Evolutionary conservation across 2,888 invertebrate species (phyloP).

Genomic region (Disparrhopalites patrizii): DNA sequence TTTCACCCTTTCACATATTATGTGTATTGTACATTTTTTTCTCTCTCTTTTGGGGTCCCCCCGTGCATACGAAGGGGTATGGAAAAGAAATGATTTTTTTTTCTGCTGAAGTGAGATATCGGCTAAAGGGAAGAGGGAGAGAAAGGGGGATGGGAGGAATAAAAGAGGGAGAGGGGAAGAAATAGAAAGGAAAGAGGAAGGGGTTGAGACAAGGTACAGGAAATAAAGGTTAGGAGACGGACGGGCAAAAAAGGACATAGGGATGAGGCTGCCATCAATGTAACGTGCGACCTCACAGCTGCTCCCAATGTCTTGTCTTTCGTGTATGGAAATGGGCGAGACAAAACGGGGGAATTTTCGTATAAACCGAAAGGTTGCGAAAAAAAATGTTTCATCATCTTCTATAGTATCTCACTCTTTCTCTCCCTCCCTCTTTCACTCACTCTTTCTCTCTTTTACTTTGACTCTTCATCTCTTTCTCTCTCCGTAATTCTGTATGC

Average conservation of each 20-base stretch:
- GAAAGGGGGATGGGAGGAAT: background rate
- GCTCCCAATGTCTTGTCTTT: slow-evolving; percentile 25
- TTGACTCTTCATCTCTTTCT: background rate
- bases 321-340: background rate
- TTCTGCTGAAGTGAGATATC: too few species aligned
- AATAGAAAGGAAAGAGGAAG: slow-evolving; percentile 3
- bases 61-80: too few species aligned
- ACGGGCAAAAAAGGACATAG: background rate
- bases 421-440: background rate
- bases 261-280: background rate
- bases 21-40: too few species aligned
- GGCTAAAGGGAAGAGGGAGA: too few species aligned
- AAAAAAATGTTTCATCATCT: slow-evolving; percentile 5
- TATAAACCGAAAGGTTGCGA: slow-evolving; percentile 23
- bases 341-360: background rate
- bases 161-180: background rate
- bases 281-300: slow-evolving; percentile 18
- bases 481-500: background rate
- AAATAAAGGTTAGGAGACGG: background rate
- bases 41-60: too few species aligned
- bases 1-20: too few species aligned
- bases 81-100: too few species aligned
- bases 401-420: background rate
- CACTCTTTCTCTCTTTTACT: background rate
- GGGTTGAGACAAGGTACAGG: background rate